These are phyloP conservation scores for Glossophaga mutica DNA, from an alignment of 2,797 vertebrate genomes.

Conservation along the genomic window DNA sequence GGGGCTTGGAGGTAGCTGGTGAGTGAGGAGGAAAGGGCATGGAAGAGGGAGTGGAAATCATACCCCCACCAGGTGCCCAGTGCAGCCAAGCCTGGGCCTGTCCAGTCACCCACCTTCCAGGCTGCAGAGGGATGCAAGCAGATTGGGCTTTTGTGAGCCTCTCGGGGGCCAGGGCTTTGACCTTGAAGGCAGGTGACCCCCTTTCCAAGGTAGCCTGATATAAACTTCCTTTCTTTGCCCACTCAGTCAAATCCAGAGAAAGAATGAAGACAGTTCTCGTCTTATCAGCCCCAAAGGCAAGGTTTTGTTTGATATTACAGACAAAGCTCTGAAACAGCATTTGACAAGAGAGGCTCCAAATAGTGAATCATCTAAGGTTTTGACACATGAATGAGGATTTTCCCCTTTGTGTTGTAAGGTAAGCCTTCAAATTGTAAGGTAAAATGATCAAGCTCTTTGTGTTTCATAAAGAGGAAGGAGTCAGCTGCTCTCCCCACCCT, in stretches of 20 bases:
- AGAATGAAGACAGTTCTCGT: slow-evolving; percentile 13
- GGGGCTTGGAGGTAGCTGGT: neutral
- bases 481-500: neutral
- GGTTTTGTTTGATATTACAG: slow-evolving; percentile 46
- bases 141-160: neutral
- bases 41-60: neutral
- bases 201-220: neutral
- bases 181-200: neutral
- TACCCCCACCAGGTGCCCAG: accelerated
- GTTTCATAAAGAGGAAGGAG: neutral
- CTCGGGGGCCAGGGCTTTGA: neutral
- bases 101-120: too few species aligned
- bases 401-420: neutral
- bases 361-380: slow-evolving; percentile 30
- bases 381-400: slow-evolving; percentile 12
- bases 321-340: slow-evolving; percentile 45
- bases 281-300: slow-evolving; percentile 1
- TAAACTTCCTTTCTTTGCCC: slow-evolving; percentile 2
- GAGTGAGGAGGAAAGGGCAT: accelerated
- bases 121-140: neutral
- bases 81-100: too few species aligned
- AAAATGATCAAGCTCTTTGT: neutral
- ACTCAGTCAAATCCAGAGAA: slow-evolving; percentile 9
- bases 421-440: neutral
- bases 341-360: slow-evolving; percentile 25